phyloP scores from a whole-genome alignment of 2,888 invertebrate genomes.

The Drosophila flavopinicola region DNA sequence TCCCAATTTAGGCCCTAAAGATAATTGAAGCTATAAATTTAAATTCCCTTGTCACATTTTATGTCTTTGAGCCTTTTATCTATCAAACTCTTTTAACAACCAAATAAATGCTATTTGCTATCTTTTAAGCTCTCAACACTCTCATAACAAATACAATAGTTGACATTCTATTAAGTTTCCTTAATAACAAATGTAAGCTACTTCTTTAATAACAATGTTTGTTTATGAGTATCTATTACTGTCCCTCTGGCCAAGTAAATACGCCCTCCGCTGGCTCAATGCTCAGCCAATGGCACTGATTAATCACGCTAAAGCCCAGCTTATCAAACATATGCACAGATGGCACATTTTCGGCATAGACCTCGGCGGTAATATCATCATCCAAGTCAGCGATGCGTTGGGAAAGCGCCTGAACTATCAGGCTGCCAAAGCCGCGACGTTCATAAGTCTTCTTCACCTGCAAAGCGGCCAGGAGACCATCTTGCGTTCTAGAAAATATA shows the following conservation, averaged over 20 bases:
- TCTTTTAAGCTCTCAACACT: too few species aligned
- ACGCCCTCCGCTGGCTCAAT: conserved; percentile 29
- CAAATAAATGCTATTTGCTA: too few species aligned
- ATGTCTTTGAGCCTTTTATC: too few species aligned
- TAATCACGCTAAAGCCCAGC: conserved; percentile 46
- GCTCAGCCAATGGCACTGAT: conserved; percentile 43
- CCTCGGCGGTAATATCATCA: conserved; percentile 53
- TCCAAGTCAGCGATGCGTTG: conserved; percentile 32
- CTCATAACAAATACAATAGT: too few species aligned
- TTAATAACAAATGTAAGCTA: too few species aligned
- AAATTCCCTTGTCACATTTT: too few species aligned
- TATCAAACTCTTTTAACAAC: too few species aligned
- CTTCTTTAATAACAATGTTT: too few species aligned
- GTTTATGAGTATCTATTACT: background rate
- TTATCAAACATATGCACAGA: conserved; percentile 43
- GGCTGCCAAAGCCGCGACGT: conserved; percentile 54
- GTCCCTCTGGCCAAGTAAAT: conserved; percentile 46
- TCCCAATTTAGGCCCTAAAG: too few species aligned
- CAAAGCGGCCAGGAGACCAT: conserved; percentile 45
- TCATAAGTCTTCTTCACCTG: conserved; percentile 38
- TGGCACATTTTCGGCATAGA: conserved; percentile 22
- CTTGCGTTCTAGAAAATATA: conserved; percentile 45
- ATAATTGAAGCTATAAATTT: too few species aligned
- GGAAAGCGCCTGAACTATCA: conserved; percentile 45
- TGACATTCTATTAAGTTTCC: too few species aligned